Conservation (phyloP, 2,888 invertebrate genomes). For the Melanostoma mellinum region DNA sequence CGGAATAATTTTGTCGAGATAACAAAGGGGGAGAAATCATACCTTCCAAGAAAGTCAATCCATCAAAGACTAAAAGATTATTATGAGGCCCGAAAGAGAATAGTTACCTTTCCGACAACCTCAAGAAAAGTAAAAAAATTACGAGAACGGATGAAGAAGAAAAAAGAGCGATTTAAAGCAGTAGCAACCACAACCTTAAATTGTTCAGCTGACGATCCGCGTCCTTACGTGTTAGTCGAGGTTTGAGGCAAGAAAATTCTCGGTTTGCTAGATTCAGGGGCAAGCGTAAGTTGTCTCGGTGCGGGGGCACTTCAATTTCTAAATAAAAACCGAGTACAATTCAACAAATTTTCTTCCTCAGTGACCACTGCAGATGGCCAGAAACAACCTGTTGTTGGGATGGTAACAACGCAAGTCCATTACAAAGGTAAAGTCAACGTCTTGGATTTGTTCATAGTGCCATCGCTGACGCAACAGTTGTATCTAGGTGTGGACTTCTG, state of each 20-base stretch:
- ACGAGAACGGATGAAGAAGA: constrained; percentile 5
- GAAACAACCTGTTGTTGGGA: no score
- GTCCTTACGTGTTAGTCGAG: background rate
- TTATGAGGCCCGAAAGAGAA: constrained; percentile 1
- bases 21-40: background rate
- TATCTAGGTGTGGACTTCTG: no score
- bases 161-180: background rate
- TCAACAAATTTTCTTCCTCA: background rate
- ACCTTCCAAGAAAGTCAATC: background rate
- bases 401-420: no score
- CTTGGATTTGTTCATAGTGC: no score
- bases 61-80: background rate
- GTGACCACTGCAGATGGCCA: background rate
- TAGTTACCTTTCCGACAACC: background rate
- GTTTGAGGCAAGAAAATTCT: background rate
- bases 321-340: background rate
- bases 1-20: background rate
- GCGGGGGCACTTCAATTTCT: background rate
- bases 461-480: no score
- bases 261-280: constrained; percentile 4
- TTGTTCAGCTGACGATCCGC: background rate
- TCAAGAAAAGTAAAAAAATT: background rate
- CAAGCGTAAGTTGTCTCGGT: background rate
- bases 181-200: background rate
- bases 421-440: no score